Evolutionary conservation across 2,113 vertebrate genomes (phyloP), one percentile per base, ranked within the genome.

Genomic region (Bostrychus sinensis): DNA sequence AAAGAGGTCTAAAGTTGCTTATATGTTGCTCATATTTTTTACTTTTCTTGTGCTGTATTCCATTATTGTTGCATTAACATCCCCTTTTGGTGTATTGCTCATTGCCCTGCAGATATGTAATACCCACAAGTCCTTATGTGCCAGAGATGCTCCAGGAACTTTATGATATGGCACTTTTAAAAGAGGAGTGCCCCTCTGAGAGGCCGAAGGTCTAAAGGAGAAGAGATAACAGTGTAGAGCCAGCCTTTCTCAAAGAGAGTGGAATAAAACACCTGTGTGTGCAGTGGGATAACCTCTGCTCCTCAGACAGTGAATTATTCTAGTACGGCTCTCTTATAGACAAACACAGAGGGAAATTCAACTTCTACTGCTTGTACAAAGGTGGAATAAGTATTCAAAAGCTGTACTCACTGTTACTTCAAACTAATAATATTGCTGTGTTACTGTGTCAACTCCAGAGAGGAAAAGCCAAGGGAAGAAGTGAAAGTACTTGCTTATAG

Each of bases 161-260:
- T 63, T 11, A 55, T 66, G 68, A 43, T 38, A 61, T 61, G 59
- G 25, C 59, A 30, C 38, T 57, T 83, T 75, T 50, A 58, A 63
- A 58, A 64, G 32, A 56, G 57, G 22, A 28, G 2, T 43, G 53
- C 59, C 78, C 51, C 48, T 28, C 26, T 8, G 48, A 51, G 48
- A 51, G 25, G 48, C 48, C 7, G 16, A n/a, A n/a, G 26, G 48
- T 51, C 48, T 51, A 14, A 51, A 51, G 16, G 48, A 30, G 25
- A 25, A 51, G 25, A 51, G 25, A 51, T n/a, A 51, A 51, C 25
- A 51, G 48, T 51, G 48, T 17, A 51, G 25, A 28, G 48, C 14
- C 26, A 51, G 16, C 16, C 16, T 28, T 20, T 51, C 25, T 48
- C 48, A 30, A 51, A 51, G 48, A 51, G 16, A 1, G 16, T 25